phyloP scores from a whole-genome alignment of 2,113 vertebrate species.

The Austrofundulus limnaeus region DNA sequence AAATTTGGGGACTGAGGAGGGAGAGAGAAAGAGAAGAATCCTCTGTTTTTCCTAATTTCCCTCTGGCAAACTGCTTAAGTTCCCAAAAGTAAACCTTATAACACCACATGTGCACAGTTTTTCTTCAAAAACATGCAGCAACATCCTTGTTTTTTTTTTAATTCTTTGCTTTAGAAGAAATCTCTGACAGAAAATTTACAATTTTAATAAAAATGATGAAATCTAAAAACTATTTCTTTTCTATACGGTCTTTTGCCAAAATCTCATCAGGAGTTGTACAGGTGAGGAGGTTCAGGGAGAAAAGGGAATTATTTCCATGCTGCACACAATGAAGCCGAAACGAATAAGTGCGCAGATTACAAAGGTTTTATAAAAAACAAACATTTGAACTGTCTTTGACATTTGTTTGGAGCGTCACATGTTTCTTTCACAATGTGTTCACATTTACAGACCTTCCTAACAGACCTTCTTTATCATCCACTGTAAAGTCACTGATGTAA shows the following conservation, averaged over 20 bases:
- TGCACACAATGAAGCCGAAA: constrained; percentile 33
- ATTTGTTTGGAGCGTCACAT: constrained; percentile 32
- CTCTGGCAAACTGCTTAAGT: constrained; percentile 6
- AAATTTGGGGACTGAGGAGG: constrained; percentile 9
- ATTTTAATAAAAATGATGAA: too few species aligned
- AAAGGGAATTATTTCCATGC: constrained; percentile 44
- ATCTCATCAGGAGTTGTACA: constrained; percentile 39
- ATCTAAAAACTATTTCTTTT: constrained; percentile 11
- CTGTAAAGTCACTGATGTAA: not conserved
- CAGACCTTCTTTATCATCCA: constrained; percentile 4
- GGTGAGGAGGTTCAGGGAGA: constrained; percentile 42
- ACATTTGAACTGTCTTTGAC: constrained; percentile 11
- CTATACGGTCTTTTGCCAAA: constrained; percentile 23
- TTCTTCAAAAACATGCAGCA: not conserved
- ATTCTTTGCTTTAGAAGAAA: not conserved
- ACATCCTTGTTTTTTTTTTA: too few species aligned
- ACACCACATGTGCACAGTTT: not conserved
- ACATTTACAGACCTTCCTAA: constrained; percentile 2
- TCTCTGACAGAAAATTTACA: too few species aligned
- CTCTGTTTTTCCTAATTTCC: constrained; percentile 17
- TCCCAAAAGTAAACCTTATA: not conserved
- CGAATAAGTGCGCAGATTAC: constrained; percentile 49
- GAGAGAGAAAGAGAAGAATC: constrained; percentile 42
- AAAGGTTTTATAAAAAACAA: constrained; percentile 43
- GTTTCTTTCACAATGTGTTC: not conserved